A percentile compares a stretch with the other conserved stretches of the same genome.
Evolutionary conservation across 2,888 invertebrate species (phyloP).

Genomic region (Chrysolina oricalcia): DNA sequence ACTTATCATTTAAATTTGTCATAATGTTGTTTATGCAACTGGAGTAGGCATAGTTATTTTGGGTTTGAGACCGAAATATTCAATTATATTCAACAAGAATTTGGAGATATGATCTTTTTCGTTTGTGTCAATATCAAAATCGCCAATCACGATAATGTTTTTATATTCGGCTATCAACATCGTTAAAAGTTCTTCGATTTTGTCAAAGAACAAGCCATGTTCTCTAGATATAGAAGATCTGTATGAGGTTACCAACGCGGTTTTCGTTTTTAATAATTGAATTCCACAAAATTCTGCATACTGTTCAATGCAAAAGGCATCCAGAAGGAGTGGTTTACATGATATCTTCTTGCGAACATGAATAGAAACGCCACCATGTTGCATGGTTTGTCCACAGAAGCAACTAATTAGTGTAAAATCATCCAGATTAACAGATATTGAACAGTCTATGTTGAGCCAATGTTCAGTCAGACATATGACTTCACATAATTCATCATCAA

Average conservation of each 20-base stretch:
- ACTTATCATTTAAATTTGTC: conserved; percentile 4
- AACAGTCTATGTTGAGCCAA: conserved; percentile 5
- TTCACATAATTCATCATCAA: too few species aligned
- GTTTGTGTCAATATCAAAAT: conserved; percentile 21
- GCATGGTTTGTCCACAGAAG: conserved; percentile 8
- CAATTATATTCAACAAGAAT: conserved; percentile 19
- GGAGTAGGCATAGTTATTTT: conserved; percentile 10
- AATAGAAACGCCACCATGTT: conserved; percentile 18
- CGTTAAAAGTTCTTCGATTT: conserved; percentile 24
- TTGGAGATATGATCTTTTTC: conserved; percentile 10
- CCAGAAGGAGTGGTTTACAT: conserved; percentile 20
- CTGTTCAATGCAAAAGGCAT: conserved; percentile 10
- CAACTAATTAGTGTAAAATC: neutral
- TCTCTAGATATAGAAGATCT: conserved; percentile 27
- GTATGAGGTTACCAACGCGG: conserved; percentile 10
- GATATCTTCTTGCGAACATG: conserved; percentile 11
- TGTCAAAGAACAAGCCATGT: conserved; percentile 12
- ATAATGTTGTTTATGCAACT: conserved; percentile 20
- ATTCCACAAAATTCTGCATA: conserved; percentile 29
- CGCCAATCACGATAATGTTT: conserved; percentile 16
- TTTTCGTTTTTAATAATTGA: conserved; percentile 13
- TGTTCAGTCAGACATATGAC: too few species aligned
- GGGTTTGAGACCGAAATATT: conserved; percentile 17
- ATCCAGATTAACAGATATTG: neutral
- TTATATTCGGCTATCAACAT: conserved; percentile 10